These are phyloP conservation scores for Apaloderma vittatum DNA, from an alignment of 2,113 vertebrate species.

Conservation along the genomic window DNA sequence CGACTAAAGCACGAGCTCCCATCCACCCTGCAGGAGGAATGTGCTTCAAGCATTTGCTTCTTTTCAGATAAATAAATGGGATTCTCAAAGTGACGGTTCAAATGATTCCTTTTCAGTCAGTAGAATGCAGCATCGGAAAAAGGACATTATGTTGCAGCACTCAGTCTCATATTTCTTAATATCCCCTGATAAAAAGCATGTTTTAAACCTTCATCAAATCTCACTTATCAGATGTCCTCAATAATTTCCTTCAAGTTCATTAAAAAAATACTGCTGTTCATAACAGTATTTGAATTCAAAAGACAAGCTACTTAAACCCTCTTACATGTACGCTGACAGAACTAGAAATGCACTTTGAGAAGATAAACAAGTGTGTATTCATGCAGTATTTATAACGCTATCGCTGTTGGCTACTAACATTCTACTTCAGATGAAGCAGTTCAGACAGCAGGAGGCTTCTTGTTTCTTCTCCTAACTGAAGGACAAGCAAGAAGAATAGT, in stretches of 20 bases:
- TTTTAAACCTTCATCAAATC: constrained; percentile 6
- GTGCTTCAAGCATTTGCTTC: background rate
- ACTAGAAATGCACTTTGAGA: constrained; percentile 6
- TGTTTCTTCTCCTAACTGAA: background rate
- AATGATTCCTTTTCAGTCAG: background rate
- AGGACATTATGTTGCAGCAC: background rate
- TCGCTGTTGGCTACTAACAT: background rate
- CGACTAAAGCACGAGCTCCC: background rate
- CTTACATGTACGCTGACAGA: background rate
- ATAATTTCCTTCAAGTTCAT: constrained; percentile 13
- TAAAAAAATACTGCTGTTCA: background rate
- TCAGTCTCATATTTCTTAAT: background rate
- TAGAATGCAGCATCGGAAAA: background rate
- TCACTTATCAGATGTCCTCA: constrained; percentile 4
- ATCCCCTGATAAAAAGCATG: background rate
- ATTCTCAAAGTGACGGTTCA: background rate
- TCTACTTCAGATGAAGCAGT: background rate
- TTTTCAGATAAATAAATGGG: background rate
- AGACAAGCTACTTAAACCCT: background rate
- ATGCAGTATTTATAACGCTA: background rate
- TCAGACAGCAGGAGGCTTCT: background rate
- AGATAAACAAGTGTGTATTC: background rate
- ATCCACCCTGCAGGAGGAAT: background rate
- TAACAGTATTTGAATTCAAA: background rate
- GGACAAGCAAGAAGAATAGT: background rate